phyloP scores from a whole-genome alignment of 2,113 vertebrate genomes.

The Sinosuthora webbiana region DNA sequence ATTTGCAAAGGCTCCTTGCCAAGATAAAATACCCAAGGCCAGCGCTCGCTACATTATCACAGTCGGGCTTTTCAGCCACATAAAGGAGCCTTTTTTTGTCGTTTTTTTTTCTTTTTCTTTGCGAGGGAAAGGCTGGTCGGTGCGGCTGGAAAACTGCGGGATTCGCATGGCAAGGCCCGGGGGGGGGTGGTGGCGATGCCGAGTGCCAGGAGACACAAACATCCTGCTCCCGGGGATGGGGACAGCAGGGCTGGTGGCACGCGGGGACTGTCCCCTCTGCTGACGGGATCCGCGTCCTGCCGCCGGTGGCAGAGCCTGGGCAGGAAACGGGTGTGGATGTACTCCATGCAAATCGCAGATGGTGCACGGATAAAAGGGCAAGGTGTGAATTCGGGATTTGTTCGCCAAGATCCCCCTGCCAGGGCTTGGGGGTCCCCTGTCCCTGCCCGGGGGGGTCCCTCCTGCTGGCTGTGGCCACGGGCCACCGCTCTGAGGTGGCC shows the following conservation, averaged over 20 bases:
- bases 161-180: neutral
- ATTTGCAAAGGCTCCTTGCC: slow-evolving; percentile 66
- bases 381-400: neutral
- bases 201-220: slow-evolving; percentile 12
- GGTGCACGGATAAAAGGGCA: accelerated
- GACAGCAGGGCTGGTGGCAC: neutral
- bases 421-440: neutral
- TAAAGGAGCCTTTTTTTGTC: slow-evolving; percentile 38
- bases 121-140: neutral
- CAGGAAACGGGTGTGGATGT: neutral
- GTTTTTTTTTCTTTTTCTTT: neutral
- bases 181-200: neutral
- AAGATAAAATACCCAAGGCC: slow-evolving; percentile 64
- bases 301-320: neutral
- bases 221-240: neutral
- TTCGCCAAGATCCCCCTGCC: accelerated
- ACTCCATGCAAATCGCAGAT: neutral
- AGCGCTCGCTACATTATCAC: slow-evolving; percentile 52
- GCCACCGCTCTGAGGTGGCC: neutral
- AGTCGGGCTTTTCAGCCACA: slow-evolving; percentile 58
- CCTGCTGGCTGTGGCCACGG: neutral
- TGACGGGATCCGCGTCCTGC: accelerated
- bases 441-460: accelerated
- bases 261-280: neutral
- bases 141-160: neutral